These are phyloP conservation scores for Psilopsiagon aymara DNA, from an alignment of 2,113 vertebrate genomes.

Conservation along the genomic window DNA sequence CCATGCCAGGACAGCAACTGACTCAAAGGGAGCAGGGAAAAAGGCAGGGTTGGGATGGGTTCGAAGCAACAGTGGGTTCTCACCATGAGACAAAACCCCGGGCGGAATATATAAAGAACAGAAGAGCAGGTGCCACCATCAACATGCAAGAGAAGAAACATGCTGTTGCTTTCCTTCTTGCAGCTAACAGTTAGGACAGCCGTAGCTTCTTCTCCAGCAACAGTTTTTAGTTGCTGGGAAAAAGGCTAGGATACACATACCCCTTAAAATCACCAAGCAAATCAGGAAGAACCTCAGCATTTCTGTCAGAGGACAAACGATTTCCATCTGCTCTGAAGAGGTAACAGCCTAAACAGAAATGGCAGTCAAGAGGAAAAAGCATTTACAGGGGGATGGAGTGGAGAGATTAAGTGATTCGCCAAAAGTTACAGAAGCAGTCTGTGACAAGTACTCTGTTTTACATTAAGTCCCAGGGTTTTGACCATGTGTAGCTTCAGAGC, in stretches of 20 bases:
- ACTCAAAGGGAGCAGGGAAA: neutral
- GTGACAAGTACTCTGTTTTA: neutral
- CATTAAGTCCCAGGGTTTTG: neutral
- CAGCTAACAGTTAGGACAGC: neutral
- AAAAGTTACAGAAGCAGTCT: neutral
- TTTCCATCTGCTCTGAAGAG: neutral
- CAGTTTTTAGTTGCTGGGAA: neutral
- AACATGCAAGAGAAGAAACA: neutral
- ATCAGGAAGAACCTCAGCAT: neutral
- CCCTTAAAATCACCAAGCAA: neutral
- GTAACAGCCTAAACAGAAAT: neutral
- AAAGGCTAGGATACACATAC: neutral
- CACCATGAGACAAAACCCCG: fast-evolving
- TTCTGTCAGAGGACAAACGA: neutral
- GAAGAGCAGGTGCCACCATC: neutral
- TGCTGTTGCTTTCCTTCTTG: neutral
- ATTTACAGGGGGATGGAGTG: neutral
- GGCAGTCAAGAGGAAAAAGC: neutral
- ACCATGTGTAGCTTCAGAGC: neutral
- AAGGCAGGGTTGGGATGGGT: neutral
- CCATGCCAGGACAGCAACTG: neutral
- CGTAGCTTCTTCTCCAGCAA: neutral
- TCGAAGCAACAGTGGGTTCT: neutral
- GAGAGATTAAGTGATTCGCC: neutral
- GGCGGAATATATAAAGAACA: neutral